Percentiles rank a stretch among this genome's conserved stretches.
These are phyloP conservation scores for Rhabdophis nuchalis DNA, from an alignment of 2,797 vertebrate genomes.

Conservation along the genomic window DNA sequence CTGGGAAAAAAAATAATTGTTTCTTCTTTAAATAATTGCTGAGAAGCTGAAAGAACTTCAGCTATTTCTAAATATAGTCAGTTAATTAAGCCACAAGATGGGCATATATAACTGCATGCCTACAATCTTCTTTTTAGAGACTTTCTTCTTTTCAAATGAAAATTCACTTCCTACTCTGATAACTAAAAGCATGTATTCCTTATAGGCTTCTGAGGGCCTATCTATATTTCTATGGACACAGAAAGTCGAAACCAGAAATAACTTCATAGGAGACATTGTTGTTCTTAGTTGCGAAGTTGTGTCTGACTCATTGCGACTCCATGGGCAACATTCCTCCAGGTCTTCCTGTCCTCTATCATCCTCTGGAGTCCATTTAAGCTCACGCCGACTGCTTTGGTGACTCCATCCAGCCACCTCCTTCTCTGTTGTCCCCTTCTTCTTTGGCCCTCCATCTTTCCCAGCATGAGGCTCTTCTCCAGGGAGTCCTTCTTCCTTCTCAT, in stretches of 20 bases:
- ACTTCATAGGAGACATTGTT: not conserved
- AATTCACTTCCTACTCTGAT: not conserved
- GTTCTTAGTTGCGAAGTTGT: no score
- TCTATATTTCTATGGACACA: not conserved
- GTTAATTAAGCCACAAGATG: not conserved
- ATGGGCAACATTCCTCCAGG: no score
- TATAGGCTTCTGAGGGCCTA: fast-evolving
- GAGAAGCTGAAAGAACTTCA: conserved; percentile 20
- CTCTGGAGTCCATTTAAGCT: no score
- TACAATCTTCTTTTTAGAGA: not conserved
- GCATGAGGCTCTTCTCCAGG: no score
- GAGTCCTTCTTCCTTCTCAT: no score
- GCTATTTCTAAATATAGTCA: not conserved
- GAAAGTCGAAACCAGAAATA: conserved; percentile 9
- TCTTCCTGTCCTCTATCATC: no score
- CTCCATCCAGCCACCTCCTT: no score
- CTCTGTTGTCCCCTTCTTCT: no score
- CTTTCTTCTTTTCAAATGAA: not conserved
- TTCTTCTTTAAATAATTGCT: conserved; percentile 2
- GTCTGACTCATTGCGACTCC: no score
- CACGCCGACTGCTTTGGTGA: no score
- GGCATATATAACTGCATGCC: not conserved
- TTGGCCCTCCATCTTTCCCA: no score
- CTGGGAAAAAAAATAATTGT: not conserved
- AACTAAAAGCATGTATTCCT: not conserved